Base-by-base conservation (phyloP, 1,140 invertebrate species). In the Brachionus rubens region DNA sequence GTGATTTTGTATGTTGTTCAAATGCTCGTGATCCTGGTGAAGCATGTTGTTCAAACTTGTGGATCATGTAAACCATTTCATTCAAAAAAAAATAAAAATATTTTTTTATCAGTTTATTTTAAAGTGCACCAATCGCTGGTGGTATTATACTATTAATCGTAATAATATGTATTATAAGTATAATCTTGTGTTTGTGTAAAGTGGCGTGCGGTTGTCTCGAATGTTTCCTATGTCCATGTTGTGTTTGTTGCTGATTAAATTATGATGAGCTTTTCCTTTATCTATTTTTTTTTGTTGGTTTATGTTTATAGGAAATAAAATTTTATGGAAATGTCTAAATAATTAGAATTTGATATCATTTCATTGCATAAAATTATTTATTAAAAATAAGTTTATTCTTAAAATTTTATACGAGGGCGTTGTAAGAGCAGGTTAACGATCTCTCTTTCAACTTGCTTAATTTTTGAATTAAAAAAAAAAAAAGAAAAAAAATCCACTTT, bases 161-260 rank as follows among this genome's bases (percentile, higher is more conserved):
- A 2, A 43, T 65, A 5, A 43, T 65, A 43, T 65, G 59, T 26
- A 65, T 65, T 7, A 65, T 65, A 24, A 65, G 59, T n/a, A 43
- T 65, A 65, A 65, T 65, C 21, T 43, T 65, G 3, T 65, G 59
- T 43, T 36, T 65, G 21, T 65, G 59, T 41, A 65, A 65, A 65
- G 59, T 65, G 9, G 59, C 59, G 3, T 65, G 59, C 43, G 33
- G 36, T 14, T 65, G 59, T 26, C 40, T 65, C 3, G 59, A 65
- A 43, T 65, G 59, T 19, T 65, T 65, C 12, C 9, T 65, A 21
- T 65, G 59, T 65, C 59, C 59, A 26, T 65, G 59, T 26, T 65
- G 59, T 65, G 2, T 43, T 24, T 65, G 59, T 26, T 65, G 59
- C 16, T 65, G 33, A 9, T 36, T 36, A 36, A 36, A 3, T 36